phyloP scores from a whole-genome alignment of 2,888 invertebrate species.

The Xestia sexstrigata region DNA sequence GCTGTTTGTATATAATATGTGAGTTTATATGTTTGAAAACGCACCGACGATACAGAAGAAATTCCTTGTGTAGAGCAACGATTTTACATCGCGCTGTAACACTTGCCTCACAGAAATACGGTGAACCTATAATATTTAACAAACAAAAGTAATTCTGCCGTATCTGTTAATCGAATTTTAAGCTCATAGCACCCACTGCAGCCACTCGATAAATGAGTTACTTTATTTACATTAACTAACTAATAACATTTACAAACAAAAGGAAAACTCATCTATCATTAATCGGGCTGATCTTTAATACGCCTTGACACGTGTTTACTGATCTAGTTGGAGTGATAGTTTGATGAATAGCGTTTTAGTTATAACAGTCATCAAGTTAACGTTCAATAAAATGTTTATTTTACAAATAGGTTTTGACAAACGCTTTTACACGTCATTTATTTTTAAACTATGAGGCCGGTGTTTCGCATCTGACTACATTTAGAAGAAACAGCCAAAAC shows the following conservation, averaged over 20 bases:
- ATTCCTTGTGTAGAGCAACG: no score
- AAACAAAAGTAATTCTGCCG: background rate
- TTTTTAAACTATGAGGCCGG: no score
- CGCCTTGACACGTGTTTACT: constrained; percentile 27
- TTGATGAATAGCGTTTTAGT: constrained; percentile 9
- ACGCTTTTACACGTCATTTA: no score
- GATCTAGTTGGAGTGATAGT: constrained; percentile 28
- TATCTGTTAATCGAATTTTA: background rate
- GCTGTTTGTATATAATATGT: no score
- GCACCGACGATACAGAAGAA: no score
- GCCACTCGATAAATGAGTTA: background rate
- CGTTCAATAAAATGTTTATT: background rate
- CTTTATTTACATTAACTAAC: background rate
- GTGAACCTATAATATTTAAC: background rate
- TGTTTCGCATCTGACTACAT: no score
- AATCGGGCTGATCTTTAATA: background rate
- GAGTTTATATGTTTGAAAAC: no score
- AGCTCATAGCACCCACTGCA: background rate
- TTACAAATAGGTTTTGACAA: no score
- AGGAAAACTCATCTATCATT: constrained; percentile 19
- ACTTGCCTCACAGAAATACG: background rate
- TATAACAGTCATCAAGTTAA: background rate
- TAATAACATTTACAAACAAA: constrained; percentile 1
- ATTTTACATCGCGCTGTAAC: background rate
- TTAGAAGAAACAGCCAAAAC: no score